Percentiles rank a stretch among this genome's conserved stretches.
phyloP scores from a whole-genome alignment of 2,888 invertebrate genomes.

The Drosophila ochracea region DNA sequence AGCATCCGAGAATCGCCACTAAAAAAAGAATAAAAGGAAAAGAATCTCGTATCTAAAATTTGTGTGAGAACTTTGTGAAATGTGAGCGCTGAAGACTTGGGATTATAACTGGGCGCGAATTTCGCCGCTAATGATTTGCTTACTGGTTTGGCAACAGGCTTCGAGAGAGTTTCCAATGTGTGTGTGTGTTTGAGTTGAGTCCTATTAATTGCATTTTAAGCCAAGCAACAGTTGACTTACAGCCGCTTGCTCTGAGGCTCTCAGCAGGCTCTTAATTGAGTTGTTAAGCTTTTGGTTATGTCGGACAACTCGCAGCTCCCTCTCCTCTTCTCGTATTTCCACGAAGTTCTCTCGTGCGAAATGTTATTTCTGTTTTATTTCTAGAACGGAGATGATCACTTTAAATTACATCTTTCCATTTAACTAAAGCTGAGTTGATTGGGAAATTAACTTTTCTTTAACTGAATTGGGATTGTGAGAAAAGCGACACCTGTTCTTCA shows the following conservation, averaged over 20 bases:
- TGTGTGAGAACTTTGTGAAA: constrained; percentile 72
- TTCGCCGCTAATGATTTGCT: constrained; percentile 73
- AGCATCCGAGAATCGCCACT: constrained; percentile 43
- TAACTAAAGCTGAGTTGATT: constrained; percentile 6
- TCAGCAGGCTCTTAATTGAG: constrained; percentile 65
- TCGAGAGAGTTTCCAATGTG: constrained; percentile 3
- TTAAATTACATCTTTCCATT: constrained; percentile 2
- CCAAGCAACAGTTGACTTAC: constrained; percentile 32
- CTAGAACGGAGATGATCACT: constrained; percentile 31
- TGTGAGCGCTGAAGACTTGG: constrained; percentile 30
- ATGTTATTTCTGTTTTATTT: constrained; percentile 40
- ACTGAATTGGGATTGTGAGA: constrained; percentile 3
- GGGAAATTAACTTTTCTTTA: constrained; percentile 7
- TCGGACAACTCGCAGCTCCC: not conserved
- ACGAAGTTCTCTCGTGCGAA: constrained; percentile 7
- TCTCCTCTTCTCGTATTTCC: not conserved
- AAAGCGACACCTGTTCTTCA: constrained; percentile 4
- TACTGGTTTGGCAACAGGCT: constrained; percentile 68
- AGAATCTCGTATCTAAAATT: constrained; percentile 56
- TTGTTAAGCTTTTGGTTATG: constrained; percentile 54
- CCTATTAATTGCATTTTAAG: constrained; percentile 67
- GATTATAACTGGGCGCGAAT: constrained; percentile 74
- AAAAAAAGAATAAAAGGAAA: not conserved
- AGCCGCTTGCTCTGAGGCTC: constrained; percentile 13
- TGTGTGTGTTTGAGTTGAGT: constrained; percentile 21